Evolutionary conservation across 2,797 vertebrate species (phyloP).

Genomic region (Delichon dasypus): DNA sequence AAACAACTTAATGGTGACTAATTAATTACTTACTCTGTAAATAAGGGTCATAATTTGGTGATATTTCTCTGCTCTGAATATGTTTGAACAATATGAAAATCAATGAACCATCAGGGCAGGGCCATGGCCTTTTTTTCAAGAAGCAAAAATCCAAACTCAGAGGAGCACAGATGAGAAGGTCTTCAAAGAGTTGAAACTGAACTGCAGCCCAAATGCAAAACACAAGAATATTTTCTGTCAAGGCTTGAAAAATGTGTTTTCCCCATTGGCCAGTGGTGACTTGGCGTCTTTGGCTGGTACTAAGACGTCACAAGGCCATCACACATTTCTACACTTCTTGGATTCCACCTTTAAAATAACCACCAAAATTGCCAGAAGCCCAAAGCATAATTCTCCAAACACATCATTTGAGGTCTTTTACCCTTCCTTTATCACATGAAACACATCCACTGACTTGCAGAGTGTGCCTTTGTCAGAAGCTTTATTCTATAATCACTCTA

Average conservation of each 20-base stretch:
- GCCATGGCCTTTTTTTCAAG: neutral
- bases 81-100: neutral
- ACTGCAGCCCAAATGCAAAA: neutral
- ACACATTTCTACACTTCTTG: neutral
- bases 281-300: neutral
- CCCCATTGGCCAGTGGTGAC: neutral
- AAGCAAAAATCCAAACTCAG: neutral
- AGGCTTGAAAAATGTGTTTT: neutral
- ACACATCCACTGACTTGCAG: accelerated
- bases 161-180: neutral
- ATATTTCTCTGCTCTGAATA: neutral
- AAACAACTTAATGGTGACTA: neutral
- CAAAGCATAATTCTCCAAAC: neutral
- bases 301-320: accelerated
- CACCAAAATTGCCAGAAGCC: neutral
- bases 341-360: neutral
- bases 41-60: neutral
- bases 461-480: neutral
- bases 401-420: neutral
- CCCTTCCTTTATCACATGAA: neutral
- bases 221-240: neutral
- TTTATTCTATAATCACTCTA: neutral
- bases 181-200: neutral
- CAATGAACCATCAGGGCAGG: neutral
- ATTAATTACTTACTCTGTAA: neutral